A percentile compares a stretch with the other conserved stretches of the same genome.
Evolutionary conservation across 2,888 invertebrate species (phyloP).

Genomic region (Cheilosia impressa): DNA sequence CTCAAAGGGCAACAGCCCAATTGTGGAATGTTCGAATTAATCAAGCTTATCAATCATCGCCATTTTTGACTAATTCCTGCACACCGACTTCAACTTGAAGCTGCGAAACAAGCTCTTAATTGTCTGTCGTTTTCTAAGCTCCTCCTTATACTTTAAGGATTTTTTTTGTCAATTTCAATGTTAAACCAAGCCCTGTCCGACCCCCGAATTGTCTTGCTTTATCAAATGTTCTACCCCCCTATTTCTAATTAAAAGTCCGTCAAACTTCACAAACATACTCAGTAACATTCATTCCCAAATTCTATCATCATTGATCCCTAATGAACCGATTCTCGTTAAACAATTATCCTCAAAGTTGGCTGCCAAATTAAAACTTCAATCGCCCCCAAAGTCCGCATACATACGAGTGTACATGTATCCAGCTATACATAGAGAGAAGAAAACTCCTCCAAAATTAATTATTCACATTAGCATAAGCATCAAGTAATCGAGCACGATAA

Average conservation of each 20-base stretch:
- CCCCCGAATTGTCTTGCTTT: slow-evolving; percentile 1
- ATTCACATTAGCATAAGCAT: slow-evolving; percentile 73
- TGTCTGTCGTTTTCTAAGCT: no score
- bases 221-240: neutral
- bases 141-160: no score
- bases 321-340: slow-evolving; percentile 63
- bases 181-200: no score
- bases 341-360: slow-evolving; percentile 42
- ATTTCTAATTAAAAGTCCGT: slow-evolving; percentile 13
- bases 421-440: neutral
- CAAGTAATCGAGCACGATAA: slow-evolving; percentile 74
- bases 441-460: slow-evolving; percentile 68
- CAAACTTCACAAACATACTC: slow-evolving; percentile 7
- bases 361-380: slow-evolving; percentile 56
- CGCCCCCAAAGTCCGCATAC: slow-evolving; percentile 4
- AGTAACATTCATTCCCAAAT: neutral
- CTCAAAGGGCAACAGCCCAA: no score
- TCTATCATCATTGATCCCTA: slow-evolving; percentile 41
- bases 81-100: no score
- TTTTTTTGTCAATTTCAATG: no score
- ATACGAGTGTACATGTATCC: neutral
- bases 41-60: no score
- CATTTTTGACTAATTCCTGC: no score
- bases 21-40: no score
- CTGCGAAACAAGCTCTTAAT: no score